Percentiles rank a stretch among this genome's conserved stretches.
Conservation (phyloP, 2,888 invertebrate genomes). For the Caenorhabditis becei region DNA sequence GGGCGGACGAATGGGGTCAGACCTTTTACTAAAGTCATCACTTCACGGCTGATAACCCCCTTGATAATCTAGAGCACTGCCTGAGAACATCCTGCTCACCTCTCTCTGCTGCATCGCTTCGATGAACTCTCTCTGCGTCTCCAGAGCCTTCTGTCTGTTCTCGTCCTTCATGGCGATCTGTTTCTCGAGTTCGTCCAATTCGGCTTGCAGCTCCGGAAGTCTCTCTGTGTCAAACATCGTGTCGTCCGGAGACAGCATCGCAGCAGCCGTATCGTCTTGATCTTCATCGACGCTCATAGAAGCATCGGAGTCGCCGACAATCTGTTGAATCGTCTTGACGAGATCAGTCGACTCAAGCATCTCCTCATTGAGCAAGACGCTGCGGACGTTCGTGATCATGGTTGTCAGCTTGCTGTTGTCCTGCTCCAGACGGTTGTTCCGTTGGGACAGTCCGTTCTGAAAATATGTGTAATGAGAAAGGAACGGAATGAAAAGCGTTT, state of each 20-base stretch:
- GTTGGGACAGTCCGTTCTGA: constrained; percentile 37
- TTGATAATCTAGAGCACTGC: too few species aligned
- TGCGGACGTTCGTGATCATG: constrained; percentile 26
- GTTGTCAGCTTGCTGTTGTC: constrained; percentile 35
- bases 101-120: constrained; percentile 54
- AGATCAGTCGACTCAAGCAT: constrained; percentile 43
- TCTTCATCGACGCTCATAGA: constrained; percentile 30
- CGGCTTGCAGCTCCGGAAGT: constrained; percentile 45
- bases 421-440: constrained; percentile 28
- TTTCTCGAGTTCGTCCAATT: constrained; percentile 57
- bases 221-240: constrained; percentile 47
- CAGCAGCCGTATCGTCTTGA: constrained; percentile 28
- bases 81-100: background rate
- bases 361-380: constrained; percentile 39
- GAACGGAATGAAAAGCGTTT: background rate
- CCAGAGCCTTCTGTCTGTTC: constrained; percentile 49
- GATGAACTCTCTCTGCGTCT: constrained; percentile 44
- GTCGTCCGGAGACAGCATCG: constrained; percentile 26
- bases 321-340: constrained; percentile 19
- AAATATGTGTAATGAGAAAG: background rate
- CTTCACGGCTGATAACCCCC: constrained; percentile 22
- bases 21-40: constrained; percentile 60
- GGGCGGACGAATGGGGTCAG: constrained; percentile 17
- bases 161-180: constrained; percentile 58
- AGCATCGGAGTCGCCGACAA: constrained; percentile 31